A percentile compares a stretch with the other conserved stretches of the same genome.
Evolutionary conservation across 2,888 invertebrate genomes (phyloP).

Genomic region (Nebria brevicollis): DNA sequence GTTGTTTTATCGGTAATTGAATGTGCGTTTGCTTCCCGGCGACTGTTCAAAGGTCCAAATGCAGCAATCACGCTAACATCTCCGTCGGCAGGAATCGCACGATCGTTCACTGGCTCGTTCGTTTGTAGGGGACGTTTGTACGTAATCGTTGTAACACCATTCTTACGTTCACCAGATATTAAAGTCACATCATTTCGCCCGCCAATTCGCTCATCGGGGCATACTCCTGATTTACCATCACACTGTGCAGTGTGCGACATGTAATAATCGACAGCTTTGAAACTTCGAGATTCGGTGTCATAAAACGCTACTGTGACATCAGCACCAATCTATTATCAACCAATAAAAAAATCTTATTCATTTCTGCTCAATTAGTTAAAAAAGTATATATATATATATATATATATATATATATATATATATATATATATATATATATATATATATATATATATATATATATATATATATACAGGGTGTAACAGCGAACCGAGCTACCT

Average conservation of each 20-base stretch:
- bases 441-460: no score
- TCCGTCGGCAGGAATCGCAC: constrained; percentile 72
- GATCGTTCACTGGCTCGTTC: constrained; percentile 77
- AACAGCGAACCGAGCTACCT: no score
- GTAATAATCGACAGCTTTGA: constrained; percentile 85
- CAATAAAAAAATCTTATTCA: not conserved
- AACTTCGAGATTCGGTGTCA: constrained; percentile 69
- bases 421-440: no score
- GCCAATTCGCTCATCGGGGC: constrained; percentile 84
- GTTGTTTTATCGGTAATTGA: constrained; percentile 76
- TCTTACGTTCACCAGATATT: constrained; percentile 79
- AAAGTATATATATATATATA: no score
- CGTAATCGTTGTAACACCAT: constrained; percentile 83
- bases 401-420: no score
- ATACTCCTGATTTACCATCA: constrained; percentile 84
- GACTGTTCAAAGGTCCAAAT: constrained; percentile 82
- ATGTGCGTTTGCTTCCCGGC: constrained; percentile 87
- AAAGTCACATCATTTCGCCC: constrained; percentile 81
- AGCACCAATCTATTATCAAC: constrained; percentile 67
- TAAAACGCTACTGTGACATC: constrained; percentile 87
- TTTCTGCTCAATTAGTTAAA: not conserved
- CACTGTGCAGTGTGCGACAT: constrained; percentile 85
- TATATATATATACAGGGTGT: no score
- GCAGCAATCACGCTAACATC: constrained; percentile 87
- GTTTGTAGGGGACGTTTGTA: constrained; percentile 83